Evolutionary conservation across 2,113 vertebrate species (phyloP).

Genomic region (Sapayoa aenigma): DNA sequence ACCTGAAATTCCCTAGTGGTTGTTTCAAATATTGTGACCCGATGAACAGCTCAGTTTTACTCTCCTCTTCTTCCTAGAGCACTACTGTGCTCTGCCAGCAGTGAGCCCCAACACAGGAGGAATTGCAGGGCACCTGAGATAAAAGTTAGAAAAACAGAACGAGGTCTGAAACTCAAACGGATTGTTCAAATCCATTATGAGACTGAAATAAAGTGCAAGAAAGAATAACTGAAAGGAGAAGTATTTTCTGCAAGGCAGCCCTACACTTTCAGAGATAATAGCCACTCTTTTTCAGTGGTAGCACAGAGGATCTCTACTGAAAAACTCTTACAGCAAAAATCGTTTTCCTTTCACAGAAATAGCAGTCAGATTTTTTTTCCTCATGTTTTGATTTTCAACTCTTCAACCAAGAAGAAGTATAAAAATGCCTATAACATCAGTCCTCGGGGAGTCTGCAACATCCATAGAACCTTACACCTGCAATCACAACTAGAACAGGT

Average conservation of each 20-base stretch:
- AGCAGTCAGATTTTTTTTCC: neutral
- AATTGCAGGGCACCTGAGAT: neutral
- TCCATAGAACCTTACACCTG: neutral
- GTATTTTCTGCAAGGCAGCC: neutral
- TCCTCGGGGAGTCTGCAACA: neutral
- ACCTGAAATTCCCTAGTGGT: neutral
- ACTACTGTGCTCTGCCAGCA: neutral
- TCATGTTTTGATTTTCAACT: slow-evolving; percentile 7
- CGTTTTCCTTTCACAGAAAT: neutral
- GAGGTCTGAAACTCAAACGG: neutral
- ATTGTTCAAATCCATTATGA: neutral
- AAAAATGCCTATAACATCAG: neutral
- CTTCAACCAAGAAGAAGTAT: neutral
- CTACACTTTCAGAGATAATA: neutral
- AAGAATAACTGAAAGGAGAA: neutral
- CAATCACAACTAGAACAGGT: neutral
- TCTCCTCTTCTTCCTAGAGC: neutral
- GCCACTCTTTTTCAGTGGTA: neutral
- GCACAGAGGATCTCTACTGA: neutral
- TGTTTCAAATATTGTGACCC: neutral
- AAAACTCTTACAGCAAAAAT: neutral
- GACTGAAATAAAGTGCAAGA: neutral
- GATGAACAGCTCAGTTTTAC: neutral
- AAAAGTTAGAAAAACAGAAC: neutral
- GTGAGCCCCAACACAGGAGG: neutral